Evolutionary conservation across 2,113 vertebrate genomes (phyloP).

Genomic region (Mormoops blainvillei): DNA sequence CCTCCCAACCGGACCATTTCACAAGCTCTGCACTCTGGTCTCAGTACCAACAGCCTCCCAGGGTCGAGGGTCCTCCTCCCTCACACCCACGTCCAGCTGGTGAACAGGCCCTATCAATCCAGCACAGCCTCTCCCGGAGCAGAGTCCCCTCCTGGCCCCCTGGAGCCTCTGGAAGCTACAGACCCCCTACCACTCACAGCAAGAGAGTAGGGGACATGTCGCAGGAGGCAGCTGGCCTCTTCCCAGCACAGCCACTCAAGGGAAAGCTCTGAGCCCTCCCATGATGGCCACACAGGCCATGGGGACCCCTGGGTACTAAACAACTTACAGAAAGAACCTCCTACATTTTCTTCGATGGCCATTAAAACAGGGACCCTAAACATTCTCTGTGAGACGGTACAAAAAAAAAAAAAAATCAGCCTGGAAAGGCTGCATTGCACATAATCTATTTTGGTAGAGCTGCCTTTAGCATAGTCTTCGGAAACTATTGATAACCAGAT

Average conservation of each 20-base stretch:
- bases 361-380: not conserved
- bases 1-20: not conserved
- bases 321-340: not conserved
- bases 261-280: not conserved
- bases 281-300: not conserved
- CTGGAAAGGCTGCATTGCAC: not conserved
- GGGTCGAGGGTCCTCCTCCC: not conserved
- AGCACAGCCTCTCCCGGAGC: not conserved
- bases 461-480: not conserved
- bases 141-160: not conserved
- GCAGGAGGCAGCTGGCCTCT: not conserved
- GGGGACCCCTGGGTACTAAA: not conserved
- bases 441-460: not conserved
- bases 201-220: not conserved
- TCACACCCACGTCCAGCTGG: not conserved
- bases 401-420: not conserved
- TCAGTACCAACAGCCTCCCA: not conserved
- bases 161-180: not conserved
- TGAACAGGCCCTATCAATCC: not conserved
- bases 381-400: not conserved
- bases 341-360: not conserved
- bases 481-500: not conserved
- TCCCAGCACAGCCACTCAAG: not conserved
- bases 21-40: not conserved
- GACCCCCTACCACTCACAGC: not conserved